These are phyloP conservation scores for Meleagris gallopavo DNA, from an alignment of 2,113 vertebrate species.

Conservation along the genomic window DNA sequence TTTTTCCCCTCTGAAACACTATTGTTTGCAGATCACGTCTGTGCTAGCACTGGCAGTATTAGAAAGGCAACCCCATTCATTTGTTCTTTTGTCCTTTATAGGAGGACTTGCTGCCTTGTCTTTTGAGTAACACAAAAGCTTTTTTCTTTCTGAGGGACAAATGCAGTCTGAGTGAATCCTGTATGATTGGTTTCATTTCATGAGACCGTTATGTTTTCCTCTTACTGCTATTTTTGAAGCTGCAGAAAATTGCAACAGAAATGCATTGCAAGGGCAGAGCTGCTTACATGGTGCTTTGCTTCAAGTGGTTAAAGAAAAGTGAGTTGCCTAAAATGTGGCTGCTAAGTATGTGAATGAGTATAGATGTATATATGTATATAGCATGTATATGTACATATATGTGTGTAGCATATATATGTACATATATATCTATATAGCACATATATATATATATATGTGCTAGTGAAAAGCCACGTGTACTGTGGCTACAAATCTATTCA, in stretches of 20 bases:
- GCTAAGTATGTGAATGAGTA: not conserved
- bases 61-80: not conserved
- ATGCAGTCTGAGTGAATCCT: not conserved
- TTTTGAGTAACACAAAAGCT: conserved; percentile 7
- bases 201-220: not conserved
- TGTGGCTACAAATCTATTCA: not conserved
- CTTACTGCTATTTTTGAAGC: not conserved
- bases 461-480: not conserved
- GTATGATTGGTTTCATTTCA: not conserved
- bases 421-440: no score
- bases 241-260: not conserved
- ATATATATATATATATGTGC: not conserved
- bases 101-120: conserved; percentile 21
- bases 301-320: not conserved
- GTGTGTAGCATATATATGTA: not conserved
- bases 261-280: not conserved
- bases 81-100: conserved; percentile 21
- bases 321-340: not conserved
- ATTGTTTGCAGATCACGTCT: not conserved
- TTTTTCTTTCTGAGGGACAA: conserved; percentile 8
- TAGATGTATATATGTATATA: not conserved
- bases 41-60: not conserved
- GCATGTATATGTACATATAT: no score
- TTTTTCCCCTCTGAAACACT: not conserved
- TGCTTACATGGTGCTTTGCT: not conserved